A percentile compares a stretch with the other conserved stretches of the same genome.
Evolutionary conservation across 2,113 vertebrate genomes (phyloP).

Genomic region (pig (Sus scrofa)): T2T-Sscrofa CM000812.6:201298001-201298500

Average conservation of each 20-base stretch:
- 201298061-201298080: not conserved
- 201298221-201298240: constrained; percentile 28
- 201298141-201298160: not conserved
- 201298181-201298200: not conserved
- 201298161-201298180: constrained; percentile 37
- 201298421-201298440: not conserved
- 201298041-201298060: not conserved
- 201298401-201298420: not conserved
- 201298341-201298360: not conserved
- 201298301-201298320: constrained; percentile 4
- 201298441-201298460: not conserved
- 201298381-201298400: not conserved
- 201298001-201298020: not conserved
- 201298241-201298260: not conserved
- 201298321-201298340: not conserved
- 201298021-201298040: not conserved
- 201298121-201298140: constrained; percentile 47
- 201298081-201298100: not conserved
- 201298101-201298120: not conserved
- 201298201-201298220: constrained; percentile 44
- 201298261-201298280: not conserved
- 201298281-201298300: constrained; percentile 52
- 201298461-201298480: not conserved
- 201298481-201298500: not conserved
- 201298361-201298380: constrained; percentile 27